Base-by-base conservation (phyloP, 2,888 invertebrate genomes). In the Alcis repandata region DNA sequence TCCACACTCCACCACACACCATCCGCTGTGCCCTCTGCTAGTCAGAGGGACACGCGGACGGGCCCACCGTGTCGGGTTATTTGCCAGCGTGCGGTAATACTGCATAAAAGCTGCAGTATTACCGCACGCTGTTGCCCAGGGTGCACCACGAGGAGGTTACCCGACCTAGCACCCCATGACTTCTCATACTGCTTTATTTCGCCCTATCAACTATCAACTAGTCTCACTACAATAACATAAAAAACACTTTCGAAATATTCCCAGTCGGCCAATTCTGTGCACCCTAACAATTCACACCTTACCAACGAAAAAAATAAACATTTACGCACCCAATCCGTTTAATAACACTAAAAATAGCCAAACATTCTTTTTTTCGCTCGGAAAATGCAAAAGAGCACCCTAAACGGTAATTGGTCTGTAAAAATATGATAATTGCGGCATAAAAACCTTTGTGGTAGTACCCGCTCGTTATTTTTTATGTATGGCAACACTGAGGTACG, bases 341-440 rank as follows among this genome's bases (percentile, higher is more conserved):
- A 73, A 75, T 77, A 76, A 71, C 73, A 72, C 73, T 74, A 73
- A 71, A 73, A 77, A 59, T 59, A 59, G 59, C 64, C 41, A 59
- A 79, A 71, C 64, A 67, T 60, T 63, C 56, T 63, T 70, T 79
- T 80, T 77, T 74, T 74, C 67, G 74, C 45, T 61, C 75, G 73
- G 74, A 77, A 73, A 73, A 71, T 68, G 69, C 82, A 82, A 86
- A 88, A 83, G 81, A 75, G 72, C 73, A 69, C 77, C 74, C 78
- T 80, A 83, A 85, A 83, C 82, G 83, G 85, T 90, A 90, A 91
- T 89, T 87, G 89, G 84, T 74, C 72, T 63, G 72, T 78, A 78
- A 84, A 88, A 87, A 88, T 90, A 90, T 90, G 89, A 89, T 92
- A 92, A 92, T 91, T 84, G 88, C 76, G 74, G 76, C 82, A 83